Evolutionary conservation across 1,140 invertebrate genomes (phyloP).

Genomic region (Drosophila ohnishii): DNA sequence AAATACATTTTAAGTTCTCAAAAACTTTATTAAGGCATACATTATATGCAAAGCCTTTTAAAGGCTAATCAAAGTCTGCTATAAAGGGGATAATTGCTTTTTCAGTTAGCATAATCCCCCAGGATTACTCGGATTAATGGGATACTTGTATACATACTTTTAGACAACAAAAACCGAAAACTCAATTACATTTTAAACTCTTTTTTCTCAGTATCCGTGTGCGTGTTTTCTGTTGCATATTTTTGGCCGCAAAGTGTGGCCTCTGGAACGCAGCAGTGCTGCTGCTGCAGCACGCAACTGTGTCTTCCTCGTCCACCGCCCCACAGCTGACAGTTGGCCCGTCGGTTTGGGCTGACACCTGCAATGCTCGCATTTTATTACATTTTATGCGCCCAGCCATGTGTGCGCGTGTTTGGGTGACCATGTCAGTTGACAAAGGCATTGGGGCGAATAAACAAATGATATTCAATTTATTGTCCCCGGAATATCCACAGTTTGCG

Average conservation of each 20-base stretch:
- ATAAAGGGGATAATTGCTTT: neutral
- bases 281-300: conserved; percentile 9
- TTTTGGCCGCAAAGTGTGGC: conserved; percentile 76
- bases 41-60: neutral
- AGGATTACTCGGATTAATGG: neutral
- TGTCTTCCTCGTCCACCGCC: conserved; percentile 9
- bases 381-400: conserved; percentile 56
- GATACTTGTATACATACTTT: neutral
- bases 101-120: neutral
- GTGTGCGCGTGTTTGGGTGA: conserved; percentile 41
- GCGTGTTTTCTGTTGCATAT: conserved; percentile 51
- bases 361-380: conserved; percentile 79
- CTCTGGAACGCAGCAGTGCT: conserved; percentile 34
- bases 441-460: conserved; percentile 76
- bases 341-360: conserved; percentile 69
- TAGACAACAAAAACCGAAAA: neutral
- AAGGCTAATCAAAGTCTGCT: neutral
- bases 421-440: conserved; percentile 72
- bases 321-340: conserved; percentile 60
- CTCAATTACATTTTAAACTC: neutral
- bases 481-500: conserved; percentile 34
- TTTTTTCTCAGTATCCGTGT: conserved; percentile 33
- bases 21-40: neutral
- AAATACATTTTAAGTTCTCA: neutral
- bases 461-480: conserved; percentile 78